Base-by-base conservation (phyloP, 2,797 vertebrate species). In the Galago senegalensis region DNA sequence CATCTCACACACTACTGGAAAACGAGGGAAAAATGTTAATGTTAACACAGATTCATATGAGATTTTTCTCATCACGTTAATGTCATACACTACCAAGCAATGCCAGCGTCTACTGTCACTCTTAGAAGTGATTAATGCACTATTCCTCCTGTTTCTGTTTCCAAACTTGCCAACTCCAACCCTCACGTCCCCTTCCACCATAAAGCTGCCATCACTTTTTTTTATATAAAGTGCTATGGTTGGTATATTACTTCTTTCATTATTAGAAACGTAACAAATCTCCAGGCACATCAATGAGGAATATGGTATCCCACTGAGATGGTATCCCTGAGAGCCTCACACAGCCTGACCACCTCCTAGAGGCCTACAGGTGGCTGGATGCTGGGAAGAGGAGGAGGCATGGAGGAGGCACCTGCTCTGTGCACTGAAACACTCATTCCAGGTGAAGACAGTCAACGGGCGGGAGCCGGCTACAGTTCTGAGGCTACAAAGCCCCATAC, bases 21-120 rank as follows among this genome's bases (percentile, higher is more conserved):
- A 61, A 65, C 0, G 10, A 43, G 31, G 29, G 37, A n/a, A 43
- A 43, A 25, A 56, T 18, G 43, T 29, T 37, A 31, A 7, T 0
- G 1, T 1, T 1, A 1, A 9, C 31, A 29, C 1, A 0, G 29
- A 37, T 11, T 8, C n/a, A 6, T 53, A 2, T 1, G 17, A 49
- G 69, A 31, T 1, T 34, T 43, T 53, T 37, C 89, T 46, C 25
- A 58, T 4, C 40, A 9, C 2, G 1, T 4, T 7, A 7, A 20
- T 2, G 1, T 2, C 2, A 40, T 0, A 0, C 1, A 8, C 49
- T 21, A 31, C 58, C 27, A 21, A 67, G 56, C 60, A 17, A 12
- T 1, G 37, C 56, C 60, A n/a, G 10, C 49, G 5, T 17, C 37
- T 37, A 29, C 10, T 49, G 12, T 10, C 27, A 16, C 6, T 20